A percentile compares a stretch with the other conserved stretches of the same genome.
Evolutionary conservation across 2,113 vertebrate species (phyloP).

Genomic region (Synodontis membranacea): DNA sequence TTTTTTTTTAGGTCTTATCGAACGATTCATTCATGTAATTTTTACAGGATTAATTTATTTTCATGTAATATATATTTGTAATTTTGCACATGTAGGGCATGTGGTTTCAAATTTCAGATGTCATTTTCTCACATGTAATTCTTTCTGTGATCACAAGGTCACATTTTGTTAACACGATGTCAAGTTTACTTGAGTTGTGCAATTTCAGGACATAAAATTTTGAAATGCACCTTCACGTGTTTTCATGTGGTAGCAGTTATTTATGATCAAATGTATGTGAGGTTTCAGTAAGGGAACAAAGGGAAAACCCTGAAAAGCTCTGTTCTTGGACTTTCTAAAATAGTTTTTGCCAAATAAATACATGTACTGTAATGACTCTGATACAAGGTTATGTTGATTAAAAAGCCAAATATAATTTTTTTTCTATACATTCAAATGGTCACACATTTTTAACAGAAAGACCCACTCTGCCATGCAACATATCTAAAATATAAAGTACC

Average conservation of each 20-base stretch:
- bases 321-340: neutral
- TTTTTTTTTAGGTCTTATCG: neutral
- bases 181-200: neutral
- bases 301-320: neutral
- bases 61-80: neutral
- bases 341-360: slow-evolving; percentile 16
- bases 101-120: neutral
- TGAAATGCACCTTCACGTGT: neutral
- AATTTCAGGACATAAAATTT: neutral
- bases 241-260: neutral
- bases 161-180: neutral
- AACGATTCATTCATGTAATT: neutral
- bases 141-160: neutral
- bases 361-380: neutral
- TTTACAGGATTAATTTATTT: neutral
- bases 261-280: neutral
- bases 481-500: neutral
- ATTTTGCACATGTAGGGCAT: neutral
- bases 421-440: neutral
- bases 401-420: neutral
- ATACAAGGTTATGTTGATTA: neutral
- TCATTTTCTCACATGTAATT: neutral
- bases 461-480: neutral
- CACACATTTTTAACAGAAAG: neutral
- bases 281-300: neutral